Conservation (phyloP, 2,888 invertebrate genomes). For the Venustoraphidia nigricollis region DNA sequence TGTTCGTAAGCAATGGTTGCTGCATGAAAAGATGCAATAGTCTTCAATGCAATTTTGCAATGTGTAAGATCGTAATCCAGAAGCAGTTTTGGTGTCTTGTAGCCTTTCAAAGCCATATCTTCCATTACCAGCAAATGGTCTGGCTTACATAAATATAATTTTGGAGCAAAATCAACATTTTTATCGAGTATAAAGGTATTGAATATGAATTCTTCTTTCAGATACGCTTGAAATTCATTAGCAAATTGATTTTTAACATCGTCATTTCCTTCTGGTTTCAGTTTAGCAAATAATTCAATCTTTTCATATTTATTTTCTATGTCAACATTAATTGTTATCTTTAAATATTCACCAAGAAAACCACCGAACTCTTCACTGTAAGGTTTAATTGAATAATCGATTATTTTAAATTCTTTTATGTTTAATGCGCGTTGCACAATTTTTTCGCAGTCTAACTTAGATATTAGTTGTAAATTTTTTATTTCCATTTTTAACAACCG, state of each 20-base stretch:
- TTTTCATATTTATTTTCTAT: constrained; percentile 4
- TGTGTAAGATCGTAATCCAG: constrained; percentile 27
- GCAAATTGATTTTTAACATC: constrained; percentile 32
- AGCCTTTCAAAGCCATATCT: constrained; percentile 29
- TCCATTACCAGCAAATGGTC: constrained; percentile 32
- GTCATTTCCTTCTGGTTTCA: constrained; percentile 34
- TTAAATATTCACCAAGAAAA: constrained; percentile 19
- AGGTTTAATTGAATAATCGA: constrained; percentile 12
- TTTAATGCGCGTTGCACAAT: no score
- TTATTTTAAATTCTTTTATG: constrained; percentile 2
- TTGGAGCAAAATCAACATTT: constrained; percentile 18
- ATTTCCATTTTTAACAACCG: no score
- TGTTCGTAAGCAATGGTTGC: constrained; percentile 36
- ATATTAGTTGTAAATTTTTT: no score
- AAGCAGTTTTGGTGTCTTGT: constrained; percentile 12
- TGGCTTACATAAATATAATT: constrained; percentile 26
- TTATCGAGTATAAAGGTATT: constrained; percentile 17
- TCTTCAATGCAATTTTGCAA: constrained; percentile 27
- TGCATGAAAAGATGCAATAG: constrained; percentile 34
- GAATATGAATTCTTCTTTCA: constrained; percentile 20
- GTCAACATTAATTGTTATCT: constrained; percentile 13
- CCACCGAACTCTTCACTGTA: constrained; percentile 16
- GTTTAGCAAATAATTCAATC: constrained; percentile 40
- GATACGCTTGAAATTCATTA: constrained; percentile 30
- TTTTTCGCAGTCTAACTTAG: no score